Evolutionary conservation across 2,113 vertebrate genomes (phyloP).

Genomic region (Falcunculus frontatus): DNA sequence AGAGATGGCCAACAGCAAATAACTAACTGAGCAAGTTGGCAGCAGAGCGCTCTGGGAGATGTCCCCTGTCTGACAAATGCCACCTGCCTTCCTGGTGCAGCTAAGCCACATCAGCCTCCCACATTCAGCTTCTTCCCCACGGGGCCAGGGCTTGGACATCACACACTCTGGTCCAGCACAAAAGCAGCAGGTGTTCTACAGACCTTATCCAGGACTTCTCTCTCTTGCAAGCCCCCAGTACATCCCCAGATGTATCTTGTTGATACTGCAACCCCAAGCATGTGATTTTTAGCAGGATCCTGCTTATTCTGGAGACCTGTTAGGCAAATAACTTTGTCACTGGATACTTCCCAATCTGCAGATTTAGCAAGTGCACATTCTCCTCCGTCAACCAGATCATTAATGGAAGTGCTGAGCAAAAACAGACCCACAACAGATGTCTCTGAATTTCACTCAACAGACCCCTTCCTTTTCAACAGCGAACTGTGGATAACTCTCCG

Average conservation of each 20-base stretch:
- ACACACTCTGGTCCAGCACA: neutral
- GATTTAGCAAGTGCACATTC: neutral
- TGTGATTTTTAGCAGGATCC: neutral
- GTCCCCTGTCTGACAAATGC: neutral
- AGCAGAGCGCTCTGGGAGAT: neutral
- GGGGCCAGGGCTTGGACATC: neutral
- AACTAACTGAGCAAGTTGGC: neutral
- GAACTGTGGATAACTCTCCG: neutral
- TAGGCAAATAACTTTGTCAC: neutral
- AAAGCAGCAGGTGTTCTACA: neutral
- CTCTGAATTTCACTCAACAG: neutral
- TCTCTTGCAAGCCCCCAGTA: neutral
- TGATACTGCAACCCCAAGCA: neutral
- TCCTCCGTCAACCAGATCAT: neutral
- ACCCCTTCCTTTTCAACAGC: neutral
- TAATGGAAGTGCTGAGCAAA: neutral
- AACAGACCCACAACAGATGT: neutral
- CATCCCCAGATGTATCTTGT: neutral
- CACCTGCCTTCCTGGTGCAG: neutral
- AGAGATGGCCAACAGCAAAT: neutral
- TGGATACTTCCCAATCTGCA: neutral
- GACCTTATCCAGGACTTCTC: neutral
- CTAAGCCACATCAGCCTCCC: neutral
- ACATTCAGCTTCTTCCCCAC: rapidly evolving
- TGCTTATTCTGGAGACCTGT: neutral